phyloP scores from a whole-genome alignment of 2,888 invertebrate genomes.

The Himalopsyche kuldschensis region DNA sequence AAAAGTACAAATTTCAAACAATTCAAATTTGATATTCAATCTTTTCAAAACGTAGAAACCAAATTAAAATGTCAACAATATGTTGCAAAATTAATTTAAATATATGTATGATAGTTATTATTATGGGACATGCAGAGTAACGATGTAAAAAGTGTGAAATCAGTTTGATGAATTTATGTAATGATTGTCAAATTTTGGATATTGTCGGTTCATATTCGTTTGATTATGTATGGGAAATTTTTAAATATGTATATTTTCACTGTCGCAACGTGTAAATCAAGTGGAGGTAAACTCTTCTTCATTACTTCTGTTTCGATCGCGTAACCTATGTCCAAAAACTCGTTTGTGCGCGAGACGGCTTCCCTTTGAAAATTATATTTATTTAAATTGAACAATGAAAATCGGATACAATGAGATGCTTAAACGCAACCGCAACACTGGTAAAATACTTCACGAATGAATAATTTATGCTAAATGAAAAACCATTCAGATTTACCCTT shows the following conservation, averaged over 20 bases:
- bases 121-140: too few relatives aligned
- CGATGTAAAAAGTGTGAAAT: too few relatives aligned
- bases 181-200: background rate
- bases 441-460: background rate
- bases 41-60: too few relatives aligned
- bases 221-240: too few relatives aligned
- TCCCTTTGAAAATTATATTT: background rate
- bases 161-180: too few relatives aligned
- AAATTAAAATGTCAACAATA: too few relatives aligned
- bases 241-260: too few relatives aligned
- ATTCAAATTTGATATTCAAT: too few relatives aligned
- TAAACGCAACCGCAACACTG: background rate
- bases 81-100: too few relatives aligned
- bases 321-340: background rate
- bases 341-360: background rate
- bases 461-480: background rate
- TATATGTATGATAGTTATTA: too few relatives aligned
- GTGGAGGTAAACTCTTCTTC: background rate
- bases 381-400: background rate
- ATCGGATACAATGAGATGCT: background rate
- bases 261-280: background rate
- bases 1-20: too few relatives aligned
- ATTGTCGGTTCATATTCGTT: background rate
- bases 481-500: background rate
- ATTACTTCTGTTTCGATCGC: background rate